Base-by-base conservation (phyloP, 1,140 invertebrate genomes). In the Diorhabda sublineata region DNA sequence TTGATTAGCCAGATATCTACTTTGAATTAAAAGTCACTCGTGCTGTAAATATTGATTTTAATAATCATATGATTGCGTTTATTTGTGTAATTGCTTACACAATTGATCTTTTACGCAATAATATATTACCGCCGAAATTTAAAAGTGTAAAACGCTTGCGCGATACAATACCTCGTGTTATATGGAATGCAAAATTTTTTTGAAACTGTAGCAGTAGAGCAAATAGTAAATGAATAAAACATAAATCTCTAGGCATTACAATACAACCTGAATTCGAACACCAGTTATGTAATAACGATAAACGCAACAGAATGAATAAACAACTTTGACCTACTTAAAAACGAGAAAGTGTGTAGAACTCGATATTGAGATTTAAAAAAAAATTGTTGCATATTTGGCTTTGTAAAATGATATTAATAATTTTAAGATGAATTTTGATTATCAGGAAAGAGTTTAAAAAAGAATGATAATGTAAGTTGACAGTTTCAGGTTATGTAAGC, bases 241-340 rank as follows among this genome's bases (percentile, higher is more conserved):
- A 70, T 67, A 47, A 58, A 67, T 70, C 64, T 52, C n/a, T 62
- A 63, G 60, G 47, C 47, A 52, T 52, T 60, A 52, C 58, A 42
- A 67, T 67, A 45, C 65, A 67, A 44, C 63, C 60, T 47, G 70
- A 74, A 74, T 72, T 68, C 61, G 56, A 72, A 72, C 68, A 9
- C 44, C 44, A 45, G 70, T 74, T 71, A 71, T 67, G 73, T 64
- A 71, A 74, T 57, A 62, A 45, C 26, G 61, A 70, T 66, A 74
- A 68, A 74, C 66, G 59, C 66, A 66, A 72, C 70, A 58, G 64
- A 69, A 70, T 73, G 65, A 66, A 73, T 71, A 73, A 73, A 68
- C 67, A 72, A 65, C 64, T 65, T 68, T 71, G 73, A 74, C 73
- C 73, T 71, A 74, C 70, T 74, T 74, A 66, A 64, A 8, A 62